Base-by-base conservation (phyloP, 2,797 vertebrate species). In the Echeneis naucrates region DNA sequence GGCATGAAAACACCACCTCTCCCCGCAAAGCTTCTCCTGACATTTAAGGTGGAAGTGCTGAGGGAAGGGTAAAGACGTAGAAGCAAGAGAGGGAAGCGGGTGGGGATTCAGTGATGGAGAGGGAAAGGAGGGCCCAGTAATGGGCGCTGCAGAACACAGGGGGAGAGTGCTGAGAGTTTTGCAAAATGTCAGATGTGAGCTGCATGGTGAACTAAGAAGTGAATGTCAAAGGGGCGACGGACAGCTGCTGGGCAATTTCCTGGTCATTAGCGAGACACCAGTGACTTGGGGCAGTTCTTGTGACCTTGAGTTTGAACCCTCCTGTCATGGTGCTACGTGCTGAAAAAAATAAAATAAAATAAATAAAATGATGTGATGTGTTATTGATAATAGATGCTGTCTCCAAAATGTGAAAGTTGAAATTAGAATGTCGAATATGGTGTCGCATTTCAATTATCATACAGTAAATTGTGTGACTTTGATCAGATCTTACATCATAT, bases 101-200 rank as follows among this genome's bases (percentile, higher is more conserved):
- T n/a, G 0, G 23, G 40, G 17, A 1, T 16, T 4, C 11, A 32
- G 40, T 23, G 23, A 51, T 13, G 45, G 21, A 27, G 17, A 8
- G 42, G 11, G 30, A 33, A 23, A 11, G 16, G 24, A n/a, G 44
- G 13, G 32, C 9, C 19, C 11, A 30, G 32, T 72, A 72, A 74
- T 63, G 35, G 64, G 2, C 1, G 16, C 50, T 50, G 68, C 37
- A 21, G 42, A 77, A 61, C 3, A 30, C 30, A 30, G 44, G 19
- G 57, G 47, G 26, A 59, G 33, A 68, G 78, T 5, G 30, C 59
- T 44, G 33, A 66, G 68, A 69, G 53, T 27, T 45, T n/a, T 0
- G 35, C 37, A 58, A 88, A 89, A 91, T 87, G 86, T 90, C 82
- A 86, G 70, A 66, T 63, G 60, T 47, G 55, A 68, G 55, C 64